Base-by-base conservation (phyloP, 2,888 invertebrate genomes). In the Gasteruption jaculator region DNA sequence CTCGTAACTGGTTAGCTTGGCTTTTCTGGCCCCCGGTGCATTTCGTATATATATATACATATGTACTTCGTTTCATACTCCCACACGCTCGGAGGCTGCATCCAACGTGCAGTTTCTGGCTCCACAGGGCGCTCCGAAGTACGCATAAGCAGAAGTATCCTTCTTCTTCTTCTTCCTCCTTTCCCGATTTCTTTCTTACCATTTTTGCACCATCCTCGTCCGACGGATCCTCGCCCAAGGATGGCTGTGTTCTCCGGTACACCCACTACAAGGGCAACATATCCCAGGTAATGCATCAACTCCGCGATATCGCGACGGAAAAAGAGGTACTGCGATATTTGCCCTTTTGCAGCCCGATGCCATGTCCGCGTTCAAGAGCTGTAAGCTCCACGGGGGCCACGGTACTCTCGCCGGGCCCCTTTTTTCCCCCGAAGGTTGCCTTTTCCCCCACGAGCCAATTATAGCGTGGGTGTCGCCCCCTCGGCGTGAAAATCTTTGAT, bases 241-340 rank as follows among this genome's bases (percentile, higher is more conserved):
- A 51, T 51, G 46, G 44, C 54, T 39, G 32, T 30, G n/a, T 42
- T 6, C 36, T 46, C 49, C 43, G 50, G 39, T 54, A 56, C 57
- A 53, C 56, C 55, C 60, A 56, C 56, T 45, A 38, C 40, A 49
- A 56, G 54, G 50, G 52, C 56, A 63, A 57, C 55, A 61, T 61
- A 61, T 57, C 47, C 38, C 26, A 52, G 49, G 59, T 57, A 53
- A 65, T 65, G 56, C 57, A 62, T 64, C 63, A 65, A n/a, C 57
- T 46, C 41, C 46, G 50, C 58, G 59, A 62, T 64, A 61, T 65
- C 61, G 64, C 58, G 50, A 52, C 53, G 51, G 48, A 53, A 44
- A 50, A 54, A 14, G 51, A 57, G 52, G 61, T 60, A 56, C 54
- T 47, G 56, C 50, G 53, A 59, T 60, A 60, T 60, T 63, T 60